Conservation (phyloP, 2,797 vertebrate species). For the Heteromormyrus szaboi region DNA sequence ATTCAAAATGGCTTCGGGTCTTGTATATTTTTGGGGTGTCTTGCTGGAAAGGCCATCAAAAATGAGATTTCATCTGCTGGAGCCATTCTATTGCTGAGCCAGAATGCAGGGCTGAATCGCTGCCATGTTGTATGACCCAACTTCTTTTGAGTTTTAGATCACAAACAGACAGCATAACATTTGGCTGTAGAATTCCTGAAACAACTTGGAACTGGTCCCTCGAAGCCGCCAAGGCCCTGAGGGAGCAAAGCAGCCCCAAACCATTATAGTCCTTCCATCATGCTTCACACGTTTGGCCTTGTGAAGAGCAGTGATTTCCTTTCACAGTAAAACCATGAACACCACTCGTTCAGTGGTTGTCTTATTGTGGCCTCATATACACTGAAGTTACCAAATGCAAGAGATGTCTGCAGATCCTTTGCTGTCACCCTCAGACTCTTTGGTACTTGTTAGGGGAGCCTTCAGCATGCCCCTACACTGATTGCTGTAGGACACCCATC, state of each 20-base stretch:
- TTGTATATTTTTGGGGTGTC: not conserved
- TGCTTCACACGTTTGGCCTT: not conserved
- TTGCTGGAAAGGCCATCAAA: not conserved
- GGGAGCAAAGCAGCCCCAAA: not conserved
- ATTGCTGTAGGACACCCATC: not conserved
- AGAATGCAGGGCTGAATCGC: not conserved
- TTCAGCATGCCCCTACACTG: not conserved
- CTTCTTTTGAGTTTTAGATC: not conserved
- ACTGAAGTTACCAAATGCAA: not conserved
- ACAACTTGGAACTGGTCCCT: not conserved
- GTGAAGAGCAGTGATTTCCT: not conserved
- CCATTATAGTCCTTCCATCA: not conserved
- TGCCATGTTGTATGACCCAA: not conserved
- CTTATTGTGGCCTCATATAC: conserved; percentile 1
- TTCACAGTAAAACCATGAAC: not conserved
- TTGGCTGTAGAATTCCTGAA: not conserved
- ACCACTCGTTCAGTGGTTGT: not conserved
- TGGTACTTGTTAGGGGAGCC: not conserved
- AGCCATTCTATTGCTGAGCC: not conserved
- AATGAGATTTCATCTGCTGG: not conserved
- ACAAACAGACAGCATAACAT: not conserved
- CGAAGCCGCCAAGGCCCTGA: not conserved
- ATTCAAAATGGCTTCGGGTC: not conserved
- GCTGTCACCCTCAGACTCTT: not conserved
- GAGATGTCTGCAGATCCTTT: not conserved